These are phyloP conservation scores for Psittacula echo DNA, from an alignment of 2,797 vertebrate species.

Conservation along the genomic window DNA sequence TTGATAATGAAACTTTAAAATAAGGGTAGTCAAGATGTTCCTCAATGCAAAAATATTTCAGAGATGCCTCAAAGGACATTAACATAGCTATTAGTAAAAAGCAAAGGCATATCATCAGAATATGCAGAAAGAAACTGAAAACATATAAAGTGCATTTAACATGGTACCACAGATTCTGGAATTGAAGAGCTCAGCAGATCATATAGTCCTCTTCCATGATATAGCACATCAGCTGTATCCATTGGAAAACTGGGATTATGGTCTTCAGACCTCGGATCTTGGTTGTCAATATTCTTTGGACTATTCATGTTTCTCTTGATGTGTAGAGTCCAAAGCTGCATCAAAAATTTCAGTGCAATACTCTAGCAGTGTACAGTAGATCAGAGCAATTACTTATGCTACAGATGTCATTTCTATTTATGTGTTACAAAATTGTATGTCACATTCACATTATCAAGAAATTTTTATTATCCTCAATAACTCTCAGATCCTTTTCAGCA, in stretches of 20 bases:
- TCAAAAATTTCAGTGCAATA: not conserved
- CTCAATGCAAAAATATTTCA: not conserved
- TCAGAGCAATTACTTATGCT: not conserved
- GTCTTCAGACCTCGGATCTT: not conserved
- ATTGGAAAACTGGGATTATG: not conserved
- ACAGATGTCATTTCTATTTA: not conserved
- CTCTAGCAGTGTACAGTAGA: not conserved
- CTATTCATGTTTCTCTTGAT: not conserved
- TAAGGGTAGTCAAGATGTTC: not conserved
- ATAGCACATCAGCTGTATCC: not conserved
- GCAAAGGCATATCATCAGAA: not conserved
- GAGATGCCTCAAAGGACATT: not conserved
- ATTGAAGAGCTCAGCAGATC: not conserved
- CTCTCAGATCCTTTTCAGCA: not conserved
- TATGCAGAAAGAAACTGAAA: not conserved
- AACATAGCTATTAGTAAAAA: not conserved
- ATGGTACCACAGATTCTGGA: not conserved
- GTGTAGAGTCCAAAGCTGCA: not conserved
- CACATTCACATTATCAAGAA: not conserved
- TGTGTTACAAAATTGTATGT: not conserved
- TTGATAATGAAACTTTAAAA: not conserved
- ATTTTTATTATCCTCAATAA: not conserved
- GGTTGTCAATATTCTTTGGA: not conserved
- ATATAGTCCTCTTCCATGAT: not conserved
- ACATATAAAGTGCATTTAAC: not conserved